phyloP scores from a whole-genome alignment of 2,888 invertebrate species.

The Bibio marci region DNA sequence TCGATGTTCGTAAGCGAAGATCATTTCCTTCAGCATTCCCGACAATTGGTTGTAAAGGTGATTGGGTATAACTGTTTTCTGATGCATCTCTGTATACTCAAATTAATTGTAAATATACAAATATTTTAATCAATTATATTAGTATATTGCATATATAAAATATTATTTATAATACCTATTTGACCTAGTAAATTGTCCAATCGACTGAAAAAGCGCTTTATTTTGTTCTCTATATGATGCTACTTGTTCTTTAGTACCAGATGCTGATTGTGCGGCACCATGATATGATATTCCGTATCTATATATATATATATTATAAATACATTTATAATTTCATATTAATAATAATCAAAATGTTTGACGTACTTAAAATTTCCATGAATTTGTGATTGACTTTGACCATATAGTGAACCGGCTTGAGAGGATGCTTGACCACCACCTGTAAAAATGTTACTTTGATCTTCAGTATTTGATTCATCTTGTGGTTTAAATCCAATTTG shows the following conservation, averaged over 20 bases:
- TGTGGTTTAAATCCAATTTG: constrained; percentile 74
- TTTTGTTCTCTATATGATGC: constrained; percentile 43
- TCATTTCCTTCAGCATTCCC: constrained; percentile 1
- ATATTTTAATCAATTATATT: too few species aligned
- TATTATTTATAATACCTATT: too few species aligned
- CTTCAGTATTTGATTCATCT: constrained; percentile 30
- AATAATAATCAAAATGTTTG: too few species aligned
- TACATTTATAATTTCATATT: too few species aligned
- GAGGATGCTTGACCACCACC: constrained; percentile 66
- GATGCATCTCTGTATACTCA: too few species aligned
- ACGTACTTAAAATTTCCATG: constrained; percentile 49
- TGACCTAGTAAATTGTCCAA: constrained; percentile 28
- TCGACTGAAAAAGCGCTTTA: constrained; percentile 51
- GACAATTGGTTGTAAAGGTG: constrained; percentile 11
- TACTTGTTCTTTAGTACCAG: constrained; percentile 44
- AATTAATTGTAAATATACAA: too few species aligned
- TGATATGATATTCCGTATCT: constrained; percentile 59
- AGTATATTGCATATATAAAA: too few species aligned
- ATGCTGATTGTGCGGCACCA: constrained; percentile 69
- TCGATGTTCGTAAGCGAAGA: constrained; percentile 4
- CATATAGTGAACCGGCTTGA: constrained; percentile 54
- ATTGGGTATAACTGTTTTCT: too few species aligned
- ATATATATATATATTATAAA: neutral
- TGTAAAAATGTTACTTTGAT: constrained; percentile 37
- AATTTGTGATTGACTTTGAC: constrained; percentile 68